phyloP scores from a whole-genome alignment of 2,113 vertebrate genomes.

The Poeciliopsis occidentalis region DNA sequence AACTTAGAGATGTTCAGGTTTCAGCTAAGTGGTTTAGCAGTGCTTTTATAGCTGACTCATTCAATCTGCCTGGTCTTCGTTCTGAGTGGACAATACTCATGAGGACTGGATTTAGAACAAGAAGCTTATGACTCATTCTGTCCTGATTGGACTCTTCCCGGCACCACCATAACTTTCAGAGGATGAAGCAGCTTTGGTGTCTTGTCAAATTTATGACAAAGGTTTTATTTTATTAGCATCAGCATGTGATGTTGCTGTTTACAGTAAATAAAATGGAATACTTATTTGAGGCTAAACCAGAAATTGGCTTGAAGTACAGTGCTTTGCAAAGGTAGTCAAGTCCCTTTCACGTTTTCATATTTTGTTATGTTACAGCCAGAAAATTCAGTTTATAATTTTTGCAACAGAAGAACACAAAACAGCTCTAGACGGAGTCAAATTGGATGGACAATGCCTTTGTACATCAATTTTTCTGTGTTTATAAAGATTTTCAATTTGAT shows the following conservation, averaged over 20 bases:
- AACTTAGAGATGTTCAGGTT: not conserved
- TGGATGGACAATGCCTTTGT: not conserved
- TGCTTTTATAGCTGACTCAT: slow-evolving; percentile 1
- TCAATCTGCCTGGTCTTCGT: slow-evolving; percentile 13
- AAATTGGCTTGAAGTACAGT: not conserved
- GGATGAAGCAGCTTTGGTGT: not conserved
- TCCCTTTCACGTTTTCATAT: not conserved
- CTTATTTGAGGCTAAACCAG: not conserved
- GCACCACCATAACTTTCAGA: slow-evolving; percentile 17
- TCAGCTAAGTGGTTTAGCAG: slow-evolving; percentile 13
- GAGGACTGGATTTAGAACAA: slow-evolving; percentile 71
- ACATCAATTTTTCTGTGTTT: not conserved
- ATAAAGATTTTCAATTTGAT: too few relatives aligned
- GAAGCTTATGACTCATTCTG: slow-evolving; percentile 69
- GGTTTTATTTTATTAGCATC: not conserved
- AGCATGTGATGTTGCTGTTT: not conserved
- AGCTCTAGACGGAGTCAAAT: not conserved
- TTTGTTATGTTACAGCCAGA: not conserved
- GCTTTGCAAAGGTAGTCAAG: not conserved
- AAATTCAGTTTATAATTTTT: too few relatives aligned
- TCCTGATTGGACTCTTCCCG: slow-evolving; percentile 22
- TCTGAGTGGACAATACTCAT: slow-evolving; percentile 48
- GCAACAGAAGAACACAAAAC: not conserved
- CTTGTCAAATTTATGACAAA: not conserved
- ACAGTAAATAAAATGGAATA: not conserved